These are phyloP conservation scores for Protosalanx chinensis DNA, from an alignment of 2,797 vertebrate genomes.

Conservation along the genomic window DNA sequence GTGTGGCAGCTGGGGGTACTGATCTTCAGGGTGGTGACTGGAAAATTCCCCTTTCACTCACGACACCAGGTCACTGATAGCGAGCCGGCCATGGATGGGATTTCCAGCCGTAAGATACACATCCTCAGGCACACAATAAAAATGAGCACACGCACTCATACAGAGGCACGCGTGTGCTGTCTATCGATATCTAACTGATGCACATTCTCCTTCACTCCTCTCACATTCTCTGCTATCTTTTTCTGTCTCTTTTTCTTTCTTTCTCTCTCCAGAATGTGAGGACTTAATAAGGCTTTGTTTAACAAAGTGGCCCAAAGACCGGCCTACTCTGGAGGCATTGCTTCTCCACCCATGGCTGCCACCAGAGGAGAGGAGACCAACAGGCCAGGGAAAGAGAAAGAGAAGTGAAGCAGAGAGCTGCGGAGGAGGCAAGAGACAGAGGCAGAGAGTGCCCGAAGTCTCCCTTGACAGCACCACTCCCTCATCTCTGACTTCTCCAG, in stretches of 20 bases:
- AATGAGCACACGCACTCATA: not conserved
- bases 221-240: too few relatives aligned
- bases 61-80: slow-evolving; percentile 1
- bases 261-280: slow-evolving; percentile 18
- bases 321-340: slow-evolving; percentile 10
- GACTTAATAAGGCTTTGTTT: slow-evolving; percentile 18
- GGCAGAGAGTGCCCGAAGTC: too few relatives aligned
- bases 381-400: too few relatives aligned
- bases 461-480: too few relatives aligned
- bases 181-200: too few relatives aligned
- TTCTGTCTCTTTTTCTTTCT: too few relatives aligned
- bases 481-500: too few relatives aligned
- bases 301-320: slow-evolving; percentile 12
- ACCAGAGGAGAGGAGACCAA: too few relatives aligned
- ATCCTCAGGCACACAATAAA: not conserved
- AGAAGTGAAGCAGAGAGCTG: too few relatives aligned
- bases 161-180: too few relatives aligned
- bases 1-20: not conserved
- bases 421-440: too few relatives aligned
- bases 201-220: not conserved
- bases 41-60: not conserved
- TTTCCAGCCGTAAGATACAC: slow-evolving; percentile 15
- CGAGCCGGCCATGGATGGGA: slow-evolving; percentile 13
- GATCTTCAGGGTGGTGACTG: too few relatives aligned
- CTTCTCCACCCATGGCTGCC: slow-evolving; percentile 25